A percentile compares a stretch with the other conserved stretches of the same genome.
phyloP scores from a whole-genome alignment of 1,140 invertebrate genomes.

The Magallana angulata region DNA sequence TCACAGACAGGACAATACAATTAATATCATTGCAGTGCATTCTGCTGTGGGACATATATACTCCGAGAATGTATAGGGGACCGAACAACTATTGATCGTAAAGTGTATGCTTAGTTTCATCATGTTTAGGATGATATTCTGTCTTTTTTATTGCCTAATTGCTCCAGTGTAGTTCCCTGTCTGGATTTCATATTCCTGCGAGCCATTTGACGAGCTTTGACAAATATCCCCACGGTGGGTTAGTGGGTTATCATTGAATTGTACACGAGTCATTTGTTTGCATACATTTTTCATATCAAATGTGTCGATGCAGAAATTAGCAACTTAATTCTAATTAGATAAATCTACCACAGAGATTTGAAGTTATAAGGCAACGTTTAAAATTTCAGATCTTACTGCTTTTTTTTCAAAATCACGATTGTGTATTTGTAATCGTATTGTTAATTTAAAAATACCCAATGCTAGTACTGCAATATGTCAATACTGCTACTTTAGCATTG shows the following conservation, averaged over 20 bases:
- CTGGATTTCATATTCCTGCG: neutral
- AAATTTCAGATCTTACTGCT: too few species aligned
- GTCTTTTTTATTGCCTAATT: conserved; percentile 24
- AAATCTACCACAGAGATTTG: too few species aligned
- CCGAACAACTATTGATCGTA: conserved; percentile 6
- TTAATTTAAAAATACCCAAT: neutral
- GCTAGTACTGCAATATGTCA: neutral
- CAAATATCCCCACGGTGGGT: neutral
- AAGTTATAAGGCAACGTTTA: too few species aligned
- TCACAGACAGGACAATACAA: neutral
- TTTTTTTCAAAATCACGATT: too few species aligned
- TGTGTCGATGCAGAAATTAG: neutral
- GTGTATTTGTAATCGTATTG: neutral
- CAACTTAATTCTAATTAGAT: too few species aligned
- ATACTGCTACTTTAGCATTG: neutral
- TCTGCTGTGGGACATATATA: neutral
- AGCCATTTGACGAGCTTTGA: neutral
- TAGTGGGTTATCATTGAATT: neutral
- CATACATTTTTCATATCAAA: neutral
- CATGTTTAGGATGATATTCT: neutral
- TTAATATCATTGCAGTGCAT: conserved; percentile 24
- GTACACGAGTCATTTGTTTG: neutral
- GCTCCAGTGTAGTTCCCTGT: neutral
- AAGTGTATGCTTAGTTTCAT: conserved; percentile 31
- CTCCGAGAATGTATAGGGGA: neutral